Conservation (phyloP, 2,888 invertebrate species). For the Philereme transversata region DNA sequence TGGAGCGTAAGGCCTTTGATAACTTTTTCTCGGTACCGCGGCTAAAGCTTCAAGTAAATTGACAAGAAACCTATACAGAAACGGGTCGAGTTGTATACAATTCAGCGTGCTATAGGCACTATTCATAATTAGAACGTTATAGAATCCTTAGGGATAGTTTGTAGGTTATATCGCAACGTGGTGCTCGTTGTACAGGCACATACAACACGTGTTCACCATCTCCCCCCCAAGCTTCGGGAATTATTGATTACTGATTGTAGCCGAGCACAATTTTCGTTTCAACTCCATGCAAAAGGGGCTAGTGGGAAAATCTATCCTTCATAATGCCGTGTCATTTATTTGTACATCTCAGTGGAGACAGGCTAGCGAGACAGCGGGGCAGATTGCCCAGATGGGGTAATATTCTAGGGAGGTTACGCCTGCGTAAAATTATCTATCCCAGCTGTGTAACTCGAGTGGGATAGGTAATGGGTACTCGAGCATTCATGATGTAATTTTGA, state of each 20-base stretch:
- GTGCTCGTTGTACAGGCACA: constrained; percentile 6
- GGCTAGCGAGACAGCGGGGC: constrained; percentile 24
- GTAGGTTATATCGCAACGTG: constrained; percentile 27
- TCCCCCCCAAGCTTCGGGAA: constrained; percentile 14
- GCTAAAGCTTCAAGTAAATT: constrained; percentile 32
- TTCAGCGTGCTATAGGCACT: constrained; percentile 8
- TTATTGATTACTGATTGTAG: constrained; percentile 1
- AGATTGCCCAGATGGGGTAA: constrained; percentile 21
- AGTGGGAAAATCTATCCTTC: constrained; percentile 36
- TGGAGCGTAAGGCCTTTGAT: constrained; percentile 39
- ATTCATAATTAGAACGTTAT: constrained; percentile 6
- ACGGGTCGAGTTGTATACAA: constrained; percentile 16
- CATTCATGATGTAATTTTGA: constrained; percentile 29
- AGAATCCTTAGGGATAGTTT: constrained; percentile 10
- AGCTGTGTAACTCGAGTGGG: constrained; percentile 22
- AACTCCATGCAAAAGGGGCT: constrained; percentile 28
- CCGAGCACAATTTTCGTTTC: constrained; percentile 21
- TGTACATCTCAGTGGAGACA: constrained; percentile 26
- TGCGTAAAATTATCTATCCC: constrained; percentile 27
- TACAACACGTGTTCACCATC: constrained; percentile 10
- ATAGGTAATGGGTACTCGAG: constrained; percentile 13
- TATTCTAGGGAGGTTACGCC: constrained; percentile 17
- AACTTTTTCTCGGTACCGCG: constrained; percentile 32
- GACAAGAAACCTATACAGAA: constrained; percentile 23
- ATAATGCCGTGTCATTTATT: constrained; percentile 33